Conservation (phyloP, 1,140 invertebrate genomes). For the Drosophila kurseongensis region DNA sequence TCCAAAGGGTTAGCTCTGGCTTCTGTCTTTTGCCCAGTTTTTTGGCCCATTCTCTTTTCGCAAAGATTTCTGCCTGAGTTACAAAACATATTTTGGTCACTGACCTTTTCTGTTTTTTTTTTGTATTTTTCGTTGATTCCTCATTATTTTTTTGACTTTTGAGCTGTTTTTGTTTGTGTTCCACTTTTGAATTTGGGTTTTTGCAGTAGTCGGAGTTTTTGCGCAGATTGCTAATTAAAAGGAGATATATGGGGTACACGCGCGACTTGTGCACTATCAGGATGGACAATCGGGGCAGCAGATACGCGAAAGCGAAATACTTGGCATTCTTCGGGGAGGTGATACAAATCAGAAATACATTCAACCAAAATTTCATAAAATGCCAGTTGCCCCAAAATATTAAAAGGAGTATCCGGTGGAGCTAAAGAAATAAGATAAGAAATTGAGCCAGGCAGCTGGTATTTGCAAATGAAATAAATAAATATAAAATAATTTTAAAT, state of each 20-base stretch:
- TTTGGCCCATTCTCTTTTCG: constrained; percentile 60
- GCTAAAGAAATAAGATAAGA: constrained; percentile 37
- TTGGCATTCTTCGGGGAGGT: constrained; percentile 39
- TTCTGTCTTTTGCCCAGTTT: constrained; percentile 21
- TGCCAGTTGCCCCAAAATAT: constrained; percentile 22
- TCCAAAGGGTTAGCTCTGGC: constrained; percentile 41
- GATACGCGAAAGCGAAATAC: constrained; percentile 22
- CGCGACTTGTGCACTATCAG: constrained; percentile 37
- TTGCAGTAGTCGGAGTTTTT: constrained; percentile 53
- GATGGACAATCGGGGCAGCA: constrained; percentile 36
- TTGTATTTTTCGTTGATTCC: constrained; percentile 42
- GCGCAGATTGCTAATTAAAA: constrained; percentile 51
- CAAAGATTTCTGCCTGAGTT: constrained; percentile 51
- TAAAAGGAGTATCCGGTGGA: constrained; percentile 30
- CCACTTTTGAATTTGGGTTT: constrained; percentile 64
- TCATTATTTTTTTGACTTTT: constrained; percentile 49
- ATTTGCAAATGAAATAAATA: constrained; percentile 37
- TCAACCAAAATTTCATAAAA: constrained; percentile 46
- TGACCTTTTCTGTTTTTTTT: constrained; percentile 63
- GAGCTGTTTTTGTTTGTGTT: constrained; percentile 54
- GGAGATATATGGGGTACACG: constrained; percentile 41
- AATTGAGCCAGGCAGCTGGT: constrained; percentile 36
- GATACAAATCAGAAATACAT: constrained; percentile 68
- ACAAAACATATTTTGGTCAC: constrained; percentile 69
- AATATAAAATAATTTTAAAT: constrained; percentile 51